Conservation (phyloP, 2,113 vertebrate species). For the Cyrtonyx montezumae region DNA sequence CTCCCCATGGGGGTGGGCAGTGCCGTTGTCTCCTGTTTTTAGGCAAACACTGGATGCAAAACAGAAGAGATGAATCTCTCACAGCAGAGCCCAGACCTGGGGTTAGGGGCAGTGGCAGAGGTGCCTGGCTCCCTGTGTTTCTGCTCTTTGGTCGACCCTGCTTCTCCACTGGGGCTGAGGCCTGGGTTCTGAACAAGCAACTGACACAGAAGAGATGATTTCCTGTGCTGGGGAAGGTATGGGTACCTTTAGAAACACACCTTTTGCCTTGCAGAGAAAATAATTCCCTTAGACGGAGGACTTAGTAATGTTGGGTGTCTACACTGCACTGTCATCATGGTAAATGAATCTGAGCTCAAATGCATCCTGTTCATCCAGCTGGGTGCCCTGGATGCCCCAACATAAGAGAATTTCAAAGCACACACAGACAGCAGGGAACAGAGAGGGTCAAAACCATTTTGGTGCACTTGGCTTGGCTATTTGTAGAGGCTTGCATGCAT, state of each 20-base stretch:
- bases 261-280: neutral
- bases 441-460: neutral
- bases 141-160: neutral
- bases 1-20: neutral
- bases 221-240: neutral
- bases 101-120: neutral
- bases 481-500: neutral
- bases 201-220: neutral
- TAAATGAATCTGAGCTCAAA: neutral
- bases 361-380: neutral
- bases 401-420: accelerated
- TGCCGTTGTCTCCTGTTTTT: accelerated
- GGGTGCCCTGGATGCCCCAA: neutral
- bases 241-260: neutral
- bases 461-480: neutral
- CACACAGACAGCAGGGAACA: neutral
- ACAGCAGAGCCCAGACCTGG: accelerated
- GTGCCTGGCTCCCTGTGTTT: neutral
- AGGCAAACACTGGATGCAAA: accelerated
- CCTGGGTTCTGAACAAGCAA: too few relatives aligned
- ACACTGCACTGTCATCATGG: neutral
- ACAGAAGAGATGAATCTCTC: neutral
- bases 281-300: neutral
- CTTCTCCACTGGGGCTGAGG: neutral
- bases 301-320: neutral